Conservation (phyloP, 2,113 vertebrate species). For the Fulmarus glacialis region DNA sequence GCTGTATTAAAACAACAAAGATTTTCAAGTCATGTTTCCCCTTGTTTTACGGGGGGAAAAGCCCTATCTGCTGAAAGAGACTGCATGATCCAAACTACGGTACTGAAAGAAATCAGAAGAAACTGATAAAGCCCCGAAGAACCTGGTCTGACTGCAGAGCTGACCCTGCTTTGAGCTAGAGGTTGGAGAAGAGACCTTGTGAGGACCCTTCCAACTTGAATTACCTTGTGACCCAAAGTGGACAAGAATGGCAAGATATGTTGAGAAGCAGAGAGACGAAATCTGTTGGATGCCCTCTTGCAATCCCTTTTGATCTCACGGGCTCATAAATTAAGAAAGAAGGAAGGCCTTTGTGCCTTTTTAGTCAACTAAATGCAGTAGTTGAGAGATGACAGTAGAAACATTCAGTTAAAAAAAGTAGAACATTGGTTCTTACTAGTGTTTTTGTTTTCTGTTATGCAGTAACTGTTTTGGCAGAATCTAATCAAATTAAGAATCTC, state of each 20-base stretch:
- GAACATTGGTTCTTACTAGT: neutral
- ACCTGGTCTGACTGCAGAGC: neutral
- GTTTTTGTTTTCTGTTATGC: conserved; percentile 10
- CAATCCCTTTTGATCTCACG: neutral
- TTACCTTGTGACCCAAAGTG: neutral
- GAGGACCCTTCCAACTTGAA: neutral
- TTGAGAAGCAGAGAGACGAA: neutral
- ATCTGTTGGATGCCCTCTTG: neutral
- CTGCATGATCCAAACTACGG: neutral
- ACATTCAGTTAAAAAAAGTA: neutral
- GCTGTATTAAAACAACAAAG: neutral
- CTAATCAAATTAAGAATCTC: conserved; percentile 84
- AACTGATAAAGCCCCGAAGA: neutral
- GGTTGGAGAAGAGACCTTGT: neutral
- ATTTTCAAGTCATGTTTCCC: neutral
- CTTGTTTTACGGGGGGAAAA: neutral
- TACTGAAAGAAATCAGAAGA: neutral
- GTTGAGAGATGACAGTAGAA: neutral
- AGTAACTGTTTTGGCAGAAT: conserved; percentile 94
- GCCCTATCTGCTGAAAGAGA: neutral
- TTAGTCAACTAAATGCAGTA: neutral
- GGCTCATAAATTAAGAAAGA: neutral
- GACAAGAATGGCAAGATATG: neutral
- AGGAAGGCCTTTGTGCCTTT: neutral
- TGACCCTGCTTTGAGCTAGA: neutral